These are phyloP conservation scores for Caenorhabditis virilis DNA, from an alignment of 2,888 invertebrate species.

Conservation along the genomic window DNA sequence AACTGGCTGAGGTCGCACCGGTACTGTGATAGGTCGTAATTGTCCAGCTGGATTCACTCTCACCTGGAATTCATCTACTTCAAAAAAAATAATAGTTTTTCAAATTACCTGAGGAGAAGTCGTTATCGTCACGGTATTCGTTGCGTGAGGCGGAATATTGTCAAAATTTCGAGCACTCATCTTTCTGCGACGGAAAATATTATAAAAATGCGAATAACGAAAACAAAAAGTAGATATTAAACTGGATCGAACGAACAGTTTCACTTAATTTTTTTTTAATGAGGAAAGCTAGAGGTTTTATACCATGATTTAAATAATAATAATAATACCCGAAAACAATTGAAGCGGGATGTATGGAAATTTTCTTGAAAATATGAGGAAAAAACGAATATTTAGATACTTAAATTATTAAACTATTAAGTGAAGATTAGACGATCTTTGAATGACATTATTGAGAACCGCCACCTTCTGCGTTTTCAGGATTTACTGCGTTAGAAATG, in stretches of 20 bases:
- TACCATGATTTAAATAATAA: background rate
- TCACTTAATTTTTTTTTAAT: no score
- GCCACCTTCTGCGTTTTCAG: slow-evolving; percentile 70
- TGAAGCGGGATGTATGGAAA: background rate
- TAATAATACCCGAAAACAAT: background rate
- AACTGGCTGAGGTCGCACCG: slow-evolving; percentile 24
- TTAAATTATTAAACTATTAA: no score
- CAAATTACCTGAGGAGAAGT: slow-evolving; percentile 19
- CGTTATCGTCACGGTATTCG: slow-evolving; percentile 37
- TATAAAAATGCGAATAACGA: no score
- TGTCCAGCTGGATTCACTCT: slow-evolving; percentile 9
- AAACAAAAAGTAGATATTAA: no score
- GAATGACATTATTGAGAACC: no score
- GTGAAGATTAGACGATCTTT: no score
- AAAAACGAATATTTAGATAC: no score
- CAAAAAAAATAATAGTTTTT: background rate
- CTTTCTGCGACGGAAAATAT: no score
- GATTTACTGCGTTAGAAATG: slow-evolving; percentile 84
- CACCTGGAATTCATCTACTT: slow-evolving; percentile 11
- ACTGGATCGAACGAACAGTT: no score
- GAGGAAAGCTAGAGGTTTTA: background rate
- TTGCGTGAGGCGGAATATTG: slow-evolving; percentile 30
- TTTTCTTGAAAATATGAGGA: slow-evolving; percentile 16
- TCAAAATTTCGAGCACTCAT: slow-evolving; percentile 36
- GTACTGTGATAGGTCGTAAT: slow-evolving; percentile 10